A percentile compares a stretch with the other conserved stretches of the same genome.
These are phyloP conservation scores for Sinella curviseta DNA, from an alignment of 1,140 invertebrate species.

Conservation along the genomic window DNA sequence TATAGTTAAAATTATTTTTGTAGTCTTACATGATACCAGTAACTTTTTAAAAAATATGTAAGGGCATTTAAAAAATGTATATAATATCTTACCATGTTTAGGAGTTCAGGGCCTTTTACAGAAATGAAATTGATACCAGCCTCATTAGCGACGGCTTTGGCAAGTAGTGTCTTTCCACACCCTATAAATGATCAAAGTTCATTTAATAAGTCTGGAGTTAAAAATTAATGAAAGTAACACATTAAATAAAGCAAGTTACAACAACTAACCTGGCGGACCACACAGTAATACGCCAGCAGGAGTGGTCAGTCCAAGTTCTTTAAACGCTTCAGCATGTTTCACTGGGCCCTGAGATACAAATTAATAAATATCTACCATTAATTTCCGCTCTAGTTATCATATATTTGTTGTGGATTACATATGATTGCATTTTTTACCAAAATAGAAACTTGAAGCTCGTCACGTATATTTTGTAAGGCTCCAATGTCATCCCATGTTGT, in stretches of 20 bases:
- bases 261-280: slow-evolving; percentile 77
- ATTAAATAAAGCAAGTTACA: not conserved
- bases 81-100: slow-evolving; percentile 77
- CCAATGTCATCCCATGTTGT: slow-evolving; percentile 97
- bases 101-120: slow-evolving; percentile 92
- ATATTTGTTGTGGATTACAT: slow-evolving; percentile 1
- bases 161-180: slow-evolving; percentile 87
- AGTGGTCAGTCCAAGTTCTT: slow-evolving; percentile 71
- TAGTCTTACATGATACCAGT: not conserved
- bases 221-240: not conserved
- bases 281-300: slow-evolving; percentile 87
- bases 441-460: slow-evolving; percentile 87
- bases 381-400: not conserved
- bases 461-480: slow-evolving; percentile 80
- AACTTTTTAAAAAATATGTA: not conserved
- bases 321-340: slow-evolving; percentile 76
- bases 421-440: slow-evolving; percentile 70
- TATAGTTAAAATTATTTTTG: slow-evolving; percentile 60
- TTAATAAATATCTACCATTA: slow-evolving; percentile 26
- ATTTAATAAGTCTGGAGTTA: not conserved
- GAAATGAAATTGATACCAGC: slow-evolving; percentile 95
- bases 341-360: slow-evolving; percentile 73
- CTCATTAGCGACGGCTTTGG: slow-evolving; percentile 94
- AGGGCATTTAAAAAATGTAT: not conserved
- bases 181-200: not conserved